Evolutionary conservation across 2,113 vertebrate genomes (phyloP), one percentile per base, ranked within the genome.

Genomic region (Lutjanus erythropterus): DNA sequence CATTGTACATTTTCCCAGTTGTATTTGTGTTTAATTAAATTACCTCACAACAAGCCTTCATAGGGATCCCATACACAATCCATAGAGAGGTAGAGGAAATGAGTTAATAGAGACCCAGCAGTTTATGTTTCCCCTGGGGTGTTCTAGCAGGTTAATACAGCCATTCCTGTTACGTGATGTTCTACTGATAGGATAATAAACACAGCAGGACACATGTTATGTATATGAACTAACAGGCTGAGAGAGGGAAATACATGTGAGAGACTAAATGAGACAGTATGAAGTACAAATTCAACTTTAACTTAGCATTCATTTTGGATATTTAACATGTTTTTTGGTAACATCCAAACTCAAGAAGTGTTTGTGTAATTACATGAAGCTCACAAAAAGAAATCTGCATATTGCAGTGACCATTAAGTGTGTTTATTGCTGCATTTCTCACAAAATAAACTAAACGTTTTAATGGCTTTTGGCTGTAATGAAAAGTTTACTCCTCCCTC

Each of bases 401-500:
- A 11, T 11, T 68, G 46, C n/a, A 47, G 35, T 49, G 35, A n/a
- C 12, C 29, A 23, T 18, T 11, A 18, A 19, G 5, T 27, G 66
- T 62, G 10, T 25, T 15, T 46, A 19, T 27, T 23, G 70, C 19
- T 11, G 7, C 23, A 11, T 39, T 39, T 31, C 14, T 18, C 18
- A 44, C 16, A 35, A 39, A 29, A 58, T 31, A 15, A 29, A 11
- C 9, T 39, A 31, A 62, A 23, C 12, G 7, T 11, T 68, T n/a
- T 9, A 12, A 56, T 27, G 5, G 29, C 49, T 25, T 71, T 55
- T 5, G 11, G 35, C 35, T 74, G 1, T 27, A 49, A 49, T 25
- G 9, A 49, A 83, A 62, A 70, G 56, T 86, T 69, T 59, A 39
- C 59, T 80, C 53, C 12, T 19, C 37, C 59, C 39, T 68, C 53